Evolutionary conservation across 2,888 invertebrate genomes (phyloP).

Genomic region (Dryococelus australis): DNA sequence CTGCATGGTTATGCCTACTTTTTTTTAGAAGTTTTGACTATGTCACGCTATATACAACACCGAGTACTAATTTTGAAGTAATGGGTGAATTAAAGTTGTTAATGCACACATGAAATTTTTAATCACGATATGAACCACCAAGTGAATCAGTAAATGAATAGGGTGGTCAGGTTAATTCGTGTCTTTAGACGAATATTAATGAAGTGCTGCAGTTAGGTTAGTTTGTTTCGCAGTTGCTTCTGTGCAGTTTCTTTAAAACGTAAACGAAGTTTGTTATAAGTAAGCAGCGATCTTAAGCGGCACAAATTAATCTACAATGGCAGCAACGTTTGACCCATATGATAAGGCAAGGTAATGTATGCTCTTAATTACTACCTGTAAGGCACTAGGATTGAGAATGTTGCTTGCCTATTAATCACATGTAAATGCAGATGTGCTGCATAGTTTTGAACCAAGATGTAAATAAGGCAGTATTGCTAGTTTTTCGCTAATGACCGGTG

Average conservation of each 20-base stretch:
- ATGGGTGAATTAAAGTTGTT: not conserved
- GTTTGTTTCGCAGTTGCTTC: not conserved
- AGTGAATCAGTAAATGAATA: not conserved
- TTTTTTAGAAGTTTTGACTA: not conserved
- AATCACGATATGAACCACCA: not conserved
- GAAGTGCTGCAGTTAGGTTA: not conserved
- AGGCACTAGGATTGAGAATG: too few species aligned
- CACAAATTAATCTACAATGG: conserved; percentile 58
- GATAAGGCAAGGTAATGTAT: conserved; percentile 69
- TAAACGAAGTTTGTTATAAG: not conserved
- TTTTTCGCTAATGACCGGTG: too few species aligned
- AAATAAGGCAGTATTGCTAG: too few species aligned
- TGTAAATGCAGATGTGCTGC: too few species aligned
- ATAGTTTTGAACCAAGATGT: too few species aligned
- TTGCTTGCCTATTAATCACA: too few species aligned
- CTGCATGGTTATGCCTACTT: not conserved
- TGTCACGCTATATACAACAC: not conserved
- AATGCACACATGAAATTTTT: not conserved
- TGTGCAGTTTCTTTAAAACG: not conserved
- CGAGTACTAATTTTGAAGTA: not conserved
- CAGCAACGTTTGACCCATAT: conserved; percentile 73
- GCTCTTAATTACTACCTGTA: not conserved
- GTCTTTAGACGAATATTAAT: not conserved
- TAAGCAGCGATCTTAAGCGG: too few species aligned
- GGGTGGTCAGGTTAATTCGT: not conserved